Evolutionary conservation across 2,888 invertebrate species (phyloP).

Genomic region (Rutpela maculata): DNA sequence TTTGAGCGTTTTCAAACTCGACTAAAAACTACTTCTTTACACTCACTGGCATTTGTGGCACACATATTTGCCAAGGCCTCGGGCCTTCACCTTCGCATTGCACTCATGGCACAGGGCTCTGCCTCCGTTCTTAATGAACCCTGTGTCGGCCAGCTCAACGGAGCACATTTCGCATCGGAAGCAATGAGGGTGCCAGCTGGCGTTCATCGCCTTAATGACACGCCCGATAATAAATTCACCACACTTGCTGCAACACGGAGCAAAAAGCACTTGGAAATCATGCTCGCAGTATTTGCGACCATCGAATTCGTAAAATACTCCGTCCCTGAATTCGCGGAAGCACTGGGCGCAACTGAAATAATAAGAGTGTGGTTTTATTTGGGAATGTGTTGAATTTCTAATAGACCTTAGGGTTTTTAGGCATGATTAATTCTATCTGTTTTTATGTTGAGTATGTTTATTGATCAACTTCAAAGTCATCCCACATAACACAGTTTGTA

Average conservation of each 20-base stretch:
- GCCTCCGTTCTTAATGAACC: constrained; percentile 95
- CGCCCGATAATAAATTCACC: constrained; percentile 97
- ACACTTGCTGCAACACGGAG: constrained; percentile 83
- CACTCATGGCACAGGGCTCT: constrained; percentile 96
- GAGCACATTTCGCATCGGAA: constrained; percentile 97
- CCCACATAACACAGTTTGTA: too few relatives aligned
- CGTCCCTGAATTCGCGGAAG: constrained; percentile 97
- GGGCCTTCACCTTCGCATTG: constrained; percentile 96
- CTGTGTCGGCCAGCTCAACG: constrained; percentile 94
- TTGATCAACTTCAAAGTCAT: too few relatives aligned
- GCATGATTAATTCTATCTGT: too few relatives aligned
- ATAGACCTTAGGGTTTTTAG: too few relatives aligned
- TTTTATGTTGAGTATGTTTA: too few relatives aligned
- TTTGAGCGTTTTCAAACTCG: too few relatives aligned
- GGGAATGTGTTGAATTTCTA: not conserved
- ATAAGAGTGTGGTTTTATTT: not conserved
- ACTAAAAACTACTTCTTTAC: too few relatives aligned
- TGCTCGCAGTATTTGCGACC: constrained; percentile 99
- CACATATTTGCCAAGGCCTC: constrained; percentile 95
- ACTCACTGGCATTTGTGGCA: constrained; percentile 99
- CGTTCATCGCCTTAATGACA: constrained; percentile 99
- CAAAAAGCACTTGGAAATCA: constrained; percentile 98
- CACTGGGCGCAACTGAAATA: constrained; percentile 94
- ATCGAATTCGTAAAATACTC: constrained; percentile 99
- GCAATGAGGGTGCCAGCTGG: constrained; percentile 99